phyloP scores from a whole-genome alignment of 1,140 invertebrate genomes.

The Latrodectus geometricus region DNA sequence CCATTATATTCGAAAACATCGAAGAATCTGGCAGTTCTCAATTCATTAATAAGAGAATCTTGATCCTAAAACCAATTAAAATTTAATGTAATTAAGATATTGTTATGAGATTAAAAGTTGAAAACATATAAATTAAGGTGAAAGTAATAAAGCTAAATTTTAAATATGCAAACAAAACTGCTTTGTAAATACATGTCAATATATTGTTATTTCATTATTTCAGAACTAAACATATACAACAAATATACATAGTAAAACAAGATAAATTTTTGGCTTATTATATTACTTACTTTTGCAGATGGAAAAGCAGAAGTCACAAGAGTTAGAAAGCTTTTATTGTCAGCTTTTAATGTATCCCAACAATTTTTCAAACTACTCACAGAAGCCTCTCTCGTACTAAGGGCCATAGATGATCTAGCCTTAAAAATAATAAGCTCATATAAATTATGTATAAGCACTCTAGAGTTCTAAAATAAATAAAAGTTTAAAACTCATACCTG shows the following conservation, averaged over 20 bases:
- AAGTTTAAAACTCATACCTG: conserved; percentile 73
- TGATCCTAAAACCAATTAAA: conserved; percentile 76
- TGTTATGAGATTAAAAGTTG: too few relatives aligned
- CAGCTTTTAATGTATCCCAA: conserved; percentile 92
- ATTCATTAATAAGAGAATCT: conserved; percentile 88
- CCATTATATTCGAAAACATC: conserved; percentile 89
- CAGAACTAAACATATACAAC: too few relatives aligned
- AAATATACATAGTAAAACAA: too few relatives aligned
- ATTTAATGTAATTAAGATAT: conserved; percentile 32
- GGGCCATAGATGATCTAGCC: conserved; percentile 81
- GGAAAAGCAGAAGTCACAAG: conserved; percentile 93
- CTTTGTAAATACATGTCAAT: neutral
- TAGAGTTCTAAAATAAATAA: neutral
- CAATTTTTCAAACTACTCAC: conserved; percentile 88
- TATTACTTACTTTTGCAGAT: conserved; percentile 77
- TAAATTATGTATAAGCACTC: neutral
- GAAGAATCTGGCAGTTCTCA: conserved; percentile 87
- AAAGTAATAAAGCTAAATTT: too few relatives aligned
- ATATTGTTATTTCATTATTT: neutral
- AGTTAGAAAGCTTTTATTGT: conserved; percentile 89
- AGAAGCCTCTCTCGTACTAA: conserved; percentile 85
- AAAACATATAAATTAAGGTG: too few relatives aligned
- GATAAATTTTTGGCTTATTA: neutral
- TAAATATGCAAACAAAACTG: neutral
- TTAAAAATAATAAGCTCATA: conserved; percentile 66